phyloP scores from a whole-genome alignment of 2,888 invertebrate species.

The Caenorhabditis sp. region DNA sequence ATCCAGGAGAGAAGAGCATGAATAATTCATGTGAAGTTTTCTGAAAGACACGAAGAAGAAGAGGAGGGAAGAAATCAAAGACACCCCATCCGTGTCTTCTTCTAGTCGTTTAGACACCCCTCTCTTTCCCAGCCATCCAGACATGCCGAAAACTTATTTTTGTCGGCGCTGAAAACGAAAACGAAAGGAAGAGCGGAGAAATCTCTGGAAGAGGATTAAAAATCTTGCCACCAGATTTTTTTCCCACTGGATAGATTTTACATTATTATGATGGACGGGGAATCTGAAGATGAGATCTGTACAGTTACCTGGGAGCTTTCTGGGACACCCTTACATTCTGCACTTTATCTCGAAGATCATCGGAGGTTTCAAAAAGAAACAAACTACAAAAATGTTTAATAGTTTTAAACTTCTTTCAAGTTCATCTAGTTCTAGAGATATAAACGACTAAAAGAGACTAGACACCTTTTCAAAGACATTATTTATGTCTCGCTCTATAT shows the following conservation, averaged over 20 bases:
- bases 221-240: slow-evolving; percentile 43
- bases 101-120: slow-evolving; percentile 15
- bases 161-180: background rate
- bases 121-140: background rate
- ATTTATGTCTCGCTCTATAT: too few relatives aligned
- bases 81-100: slow-evolving; percentile 16
- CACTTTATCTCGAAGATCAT: too few relatives aligned
- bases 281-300: background rate
- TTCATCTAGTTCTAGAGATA: too few relatives aligned
- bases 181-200: background rate
- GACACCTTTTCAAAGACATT: too few relatives aligned
- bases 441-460: too few relatives aligned
- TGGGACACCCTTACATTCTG: too few relatives aligned
- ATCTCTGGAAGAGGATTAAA: slow-evolving; percentile 31
- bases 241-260: background rate
- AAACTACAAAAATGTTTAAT: too few relatives aligned
- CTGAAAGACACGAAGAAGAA: slow-evolving; percentile 8
- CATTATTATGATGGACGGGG: background rate
- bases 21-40: slow-evolving; percentile 57
- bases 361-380: too few relatives aligned
- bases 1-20: slow-evolving; percentile 25
- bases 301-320: too few relatives aligned
- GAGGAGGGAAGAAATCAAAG: slow-evolving; percentile 37
- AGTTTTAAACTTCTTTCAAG: too few relatives aligned
- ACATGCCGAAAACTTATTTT: background rate